A percentile compares a stretch with the other conserved stretches of the same genome.
Conservation (phyloP, 53 echinoderm and acorn worm genomes). For the Apostichopus leukothele region DNA sequence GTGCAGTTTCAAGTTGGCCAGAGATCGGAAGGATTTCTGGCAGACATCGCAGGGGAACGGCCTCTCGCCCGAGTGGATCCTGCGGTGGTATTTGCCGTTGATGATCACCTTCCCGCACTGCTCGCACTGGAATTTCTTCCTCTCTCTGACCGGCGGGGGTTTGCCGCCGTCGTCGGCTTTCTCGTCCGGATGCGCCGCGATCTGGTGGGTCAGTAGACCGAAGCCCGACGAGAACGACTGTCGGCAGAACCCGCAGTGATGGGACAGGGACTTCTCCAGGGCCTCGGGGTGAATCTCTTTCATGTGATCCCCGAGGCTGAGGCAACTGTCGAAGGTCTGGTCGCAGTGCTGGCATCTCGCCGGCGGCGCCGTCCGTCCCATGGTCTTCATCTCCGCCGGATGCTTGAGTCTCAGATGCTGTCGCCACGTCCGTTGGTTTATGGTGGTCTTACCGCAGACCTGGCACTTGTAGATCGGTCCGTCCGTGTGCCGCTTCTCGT, state of each 20-base stretch:
- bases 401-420: background rate
- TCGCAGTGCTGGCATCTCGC: background rate
- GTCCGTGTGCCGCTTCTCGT: background rate
- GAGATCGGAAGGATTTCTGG: background rate
- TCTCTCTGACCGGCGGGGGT: background rate
- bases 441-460: background rate
- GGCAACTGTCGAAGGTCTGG: background rate
- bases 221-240: background rate
- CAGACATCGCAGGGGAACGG: background rate
- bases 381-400: background rate
- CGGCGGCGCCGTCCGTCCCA: background rate
- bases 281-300: background rate
- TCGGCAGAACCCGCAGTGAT: background rate
- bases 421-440: background rate
- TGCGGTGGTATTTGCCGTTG: background rate
- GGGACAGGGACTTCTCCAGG: background rate
- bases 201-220: background rate
- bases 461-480: background rate
- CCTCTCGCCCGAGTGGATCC: constrained; percentile 7
- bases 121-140: background rate
- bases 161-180: background rate
- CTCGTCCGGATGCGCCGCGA: background rate
- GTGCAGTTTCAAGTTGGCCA: background rate
- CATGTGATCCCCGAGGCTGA: background rate
- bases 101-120: background rate